Evolutionary conservation across 2,113 vertebrate genomes (phyloP), one percentile per base, ranked within the genome.

Genomic region (Upupa epops): DNA sequence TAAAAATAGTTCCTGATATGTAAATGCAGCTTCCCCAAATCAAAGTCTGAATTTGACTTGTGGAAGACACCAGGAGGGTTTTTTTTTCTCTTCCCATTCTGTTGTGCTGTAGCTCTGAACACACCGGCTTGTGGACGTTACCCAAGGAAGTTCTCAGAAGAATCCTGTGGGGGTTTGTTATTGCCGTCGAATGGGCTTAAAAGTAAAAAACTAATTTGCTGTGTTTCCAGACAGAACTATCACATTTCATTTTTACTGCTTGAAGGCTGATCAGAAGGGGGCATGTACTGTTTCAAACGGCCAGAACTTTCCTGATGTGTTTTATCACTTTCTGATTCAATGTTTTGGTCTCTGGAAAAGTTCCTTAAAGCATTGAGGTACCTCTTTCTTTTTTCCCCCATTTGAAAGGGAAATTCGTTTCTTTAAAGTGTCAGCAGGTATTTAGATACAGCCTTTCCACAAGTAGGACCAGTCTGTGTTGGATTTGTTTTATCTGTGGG

Each of bases 251-350:
- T 86, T 92, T 91, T 86, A 24, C 19, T 83, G 11, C 66, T 91
- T 86, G 89, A 83, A 85, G 63, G 36, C 58, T 83, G 61, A 75
- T 93, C 52, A 77, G 86, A 79, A 70, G 55, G 46, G 24, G 13
- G 5, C 55, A 31, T 60, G n/a, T 78, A 32, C 45, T 70, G 31
- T 83, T 91, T 85, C 59, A 51, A 36, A 71, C 80, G 64, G 32
- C 26, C 78, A 69, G 73, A 74, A 70, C 42, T 92, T 90, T 91
- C 56, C 52, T 82, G 32, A 70, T 73, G n/a, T 31, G 37, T 88
- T 89, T 84, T 73, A 92, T 82, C 55, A 48, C 36, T 94, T 93
- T 91, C 69, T 87, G 40, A 87, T 90, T 89, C 69, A 92, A 92
- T 40, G 63, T 74, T 78, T 76, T 70, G 32, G 40, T 61, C 36